These are phyloP conservation scores for Cottoperca gobio DNA, from an alignment of 2,797 vertebrate species.

Conservation along the genomic window DNA sequence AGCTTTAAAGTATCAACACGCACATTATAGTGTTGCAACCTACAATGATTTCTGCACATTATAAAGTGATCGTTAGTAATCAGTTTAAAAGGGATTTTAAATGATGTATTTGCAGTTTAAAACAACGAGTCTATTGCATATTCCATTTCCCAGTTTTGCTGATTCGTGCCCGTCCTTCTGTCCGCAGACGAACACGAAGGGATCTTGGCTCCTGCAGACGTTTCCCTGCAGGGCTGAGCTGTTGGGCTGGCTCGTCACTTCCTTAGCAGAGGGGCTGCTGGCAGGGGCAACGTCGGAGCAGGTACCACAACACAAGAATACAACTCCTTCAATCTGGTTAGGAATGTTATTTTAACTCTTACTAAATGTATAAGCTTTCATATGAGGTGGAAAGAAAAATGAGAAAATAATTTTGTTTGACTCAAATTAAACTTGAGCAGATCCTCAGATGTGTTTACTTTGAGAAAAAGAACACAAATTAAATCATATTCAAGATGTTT, in stretches of 20 bases:
- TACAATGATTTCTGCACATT: neutral
- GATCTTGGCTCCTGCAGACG: slow-evolving; percentile 73
- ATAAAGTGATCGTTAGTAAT: neutral
- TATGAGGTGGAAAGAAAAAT: neutral
- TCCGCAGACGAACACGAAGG: slow-evolving; percentile 60
- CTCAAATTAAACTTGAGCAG: neutral
- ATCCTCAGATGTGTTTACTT: no score
- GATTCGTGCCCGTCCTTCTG: slow-evolving; percentile 63
- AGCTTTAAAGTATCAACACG: neutral
- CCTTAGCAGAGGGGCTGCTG: slow-evolving; percentile 82
- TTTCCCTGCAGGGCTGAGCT: slow-evolving; percentile 77
- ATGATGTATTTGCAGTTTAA: neutral
- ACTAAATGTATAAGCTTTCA: neutral
- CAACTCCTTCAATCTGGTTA: neutral
- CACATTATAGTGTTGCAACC: neutral
- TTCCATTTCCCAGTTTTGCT: slow-evolving; percentile 19
- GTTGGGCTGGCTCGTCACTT: slow-evolving; percentile 79
- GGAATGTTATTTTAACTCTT: neutral
- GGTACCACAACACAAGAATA: slow-evolving; percentile 54
- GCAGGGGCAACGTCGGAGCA: slow-evolving; percentile 73
- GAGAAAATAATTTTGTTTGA: neutral
- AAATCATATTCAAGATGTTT: no score
- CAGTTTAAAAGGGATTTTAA: neutral
- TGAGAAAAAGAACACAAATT: no score
- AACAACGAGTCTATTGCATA: neutral